A percentile compares a stretch with the other conserved stretches of the same genome.
phyloP scores from a whole-genome alignment of 2,888 invertebrate species.

The Luperina nickerlii region DNA sequence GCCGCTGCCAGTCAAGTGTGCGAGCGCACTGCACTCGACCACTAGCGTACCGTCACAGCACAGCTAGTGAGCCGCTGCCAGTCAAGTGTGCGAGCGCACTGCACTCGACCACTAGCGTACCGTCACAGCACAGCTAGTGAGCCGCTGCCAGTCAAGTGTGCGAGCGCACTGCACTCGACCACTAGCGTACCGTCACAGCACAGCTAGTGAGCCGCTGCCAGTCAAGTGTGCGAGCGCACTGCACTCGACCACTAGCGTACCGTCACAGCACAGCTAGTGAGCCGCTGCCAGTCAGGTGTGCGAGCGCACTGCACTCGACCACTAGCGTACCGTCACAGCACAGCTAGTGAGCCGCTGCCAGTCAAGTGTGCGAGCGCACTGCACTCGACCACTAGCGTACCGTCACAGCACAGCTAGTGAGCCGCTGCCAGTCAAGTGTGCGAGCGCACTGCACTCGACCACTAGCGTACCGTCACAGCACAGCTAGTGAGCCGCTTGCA shows the following conservation, averaged over 20 bases:
- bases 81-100: constrained; percentile 47
- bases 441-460: constrained; percentile 16
- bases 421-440: constrained; percentile 47
- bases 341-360: background rate
- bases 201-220: background rate
- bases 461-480: background rate
- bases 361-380: constrained; percentile 47
- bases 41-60: background rate
- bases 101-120: constrained; percentile 3
- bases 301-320: constrained; percentile 16
- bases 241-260: constrained; percentile 3
- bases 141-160: constrained; percentile 47
- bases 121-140: background rate
- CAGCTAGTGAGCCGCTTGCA: background rate
- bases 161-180: constrained; percentile 16
- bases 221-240: constrained; percentile 47
- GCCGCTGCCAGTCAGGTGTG: constrained; percentile 36
- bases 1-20: constrained; percentile 47
- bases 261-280: background rate
- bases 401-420: background rate
- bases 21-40: constrained; percentile 16
- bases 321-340: background rate
- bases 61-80: background rate
- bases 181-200: background rate
- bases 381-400: constrained; percentile 3